phyloP scores from a whole-genome alignment of 2,888 invertebrate species.

The Lypha dubia region DNA sequence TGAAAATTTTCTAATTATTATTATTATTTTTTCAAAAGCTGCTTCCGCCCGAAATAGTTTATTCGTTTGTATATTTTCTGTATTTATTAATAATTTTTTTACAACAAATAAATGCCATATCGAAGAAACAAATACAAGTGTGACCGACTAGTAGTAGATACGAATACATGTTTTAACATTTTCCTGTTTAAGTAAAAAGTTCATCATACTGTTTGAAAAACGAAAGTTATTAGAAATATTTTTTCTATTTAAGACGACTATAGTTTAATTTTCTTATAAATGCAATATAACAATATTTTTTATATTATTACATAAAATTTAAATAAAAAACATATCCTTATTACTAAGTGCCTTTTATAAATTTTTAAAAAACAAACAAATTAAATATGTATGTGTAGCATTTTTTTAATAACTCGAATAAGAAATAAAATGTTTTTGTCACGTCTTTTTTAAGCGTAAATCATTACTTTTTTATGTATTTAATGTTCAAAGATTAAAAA shows the following conservation, averaged over 20 bases:
- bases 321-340: slow-evolving; percentile 21
- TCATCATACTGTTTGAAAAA: slow-evolving; percentile 56
- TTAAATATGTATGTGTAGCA: slow-evolving; percentile 31
- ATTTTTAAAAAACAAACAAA: too few relatives aligned
- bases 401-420: slow-evolving; percentile 60
- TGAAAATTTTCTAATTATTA: slow-evolving; percentile 18
- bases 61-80: slow-evolving; percentile 28
- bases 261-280: slow-evolving; percentile 66
- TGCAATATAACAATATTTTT: slow-evolving; percentile 60
- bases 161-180: slow-evolving; percentile 11
- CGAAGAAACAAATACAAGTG: slow-evolving; percentile 56
- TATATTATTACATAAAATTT: slow-evolving; percentile 37
- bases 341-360: slow-evolving; percentile 66
- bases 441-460: slow-evolving; percentile 42
- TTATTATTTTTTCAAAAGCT: slow-evolving; percentile 24
- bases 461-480: slow-evolving; percentile 59
- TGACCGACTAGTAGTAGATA: background rate
- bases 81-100: slow-evolving; percentile 53
- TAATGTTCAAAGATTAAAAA: slow-evolving; percentile 60
- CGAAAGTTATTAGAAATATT: slow-evolving; percentile 69
- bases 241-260: slow-evolving; percentile 55
- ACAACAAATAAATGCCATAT: slow-evolving; percentile 61
- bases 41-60: slow-evolving; percentile 1
- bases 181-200: slow-evolving; percentile 48
- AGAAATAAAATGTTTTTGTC: slow-evolving; percentile 56